Base-by-base conservation (phyloP, 2,888 invertebrate species). In the Microplitis manilae region DNA sequence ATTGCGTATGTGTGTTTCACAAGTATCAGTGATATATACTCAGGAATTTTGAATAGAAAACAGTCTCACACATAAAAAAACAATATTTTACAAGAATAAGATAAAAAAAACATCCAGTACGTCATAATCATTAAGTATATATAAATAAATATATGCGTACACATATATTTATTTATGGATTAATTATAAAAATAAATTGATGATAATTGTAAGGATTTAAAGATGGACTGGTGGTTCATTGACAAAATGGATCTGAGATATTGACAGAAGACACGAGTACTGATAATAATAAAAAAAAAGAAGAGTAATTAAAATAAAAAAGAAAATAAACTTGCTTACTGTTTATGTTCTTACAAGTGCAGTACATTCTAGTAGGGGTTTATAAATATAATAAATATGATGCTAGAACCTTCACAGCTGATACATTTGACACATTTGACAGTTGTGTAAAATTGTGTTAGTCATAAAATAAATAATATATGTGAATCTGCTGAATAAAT, bases 381-480 rank as follows among this genome's bases (percentile, higher is more conserved):
- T 38, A 13, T 50, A 13, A 13, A 50, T 9, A 50, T 7, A 9
- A 50, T 50, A 50, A 73, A 61, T 41, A 79, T 74, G 74, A 74
- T 71, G 75, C n/a, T 9, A 38, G 74, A 67, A 70, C 20, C 13
- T 40, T 71, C 60, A 68, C 84, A 85, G 84, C 83, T 86, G 85
- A 86, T 85, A 77, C 73, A 73, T 80, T 80, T 82, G 81, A 85
- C 84, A 82, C 78, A 79, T 85, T 83, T 85, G 84, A 83, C 83
- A 86, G 84, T 81, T 84, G 79, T 80, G 50, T 50, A 50, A 50
- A 50, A 13, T 9, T 50, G 50, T 50, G 50, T 62, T 39, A 71
- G 30, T 70, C 30, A n/a, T 38, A 40, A 17, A 41, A 68, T 17
- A 41, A 41, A 70, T 70, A 60, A 17, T 50, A 13, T 50, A 50